phyloP scores from a whole-genome alignment of 2,113 vertebrate species.

The Brachionichthys hirsutus region DNA sequence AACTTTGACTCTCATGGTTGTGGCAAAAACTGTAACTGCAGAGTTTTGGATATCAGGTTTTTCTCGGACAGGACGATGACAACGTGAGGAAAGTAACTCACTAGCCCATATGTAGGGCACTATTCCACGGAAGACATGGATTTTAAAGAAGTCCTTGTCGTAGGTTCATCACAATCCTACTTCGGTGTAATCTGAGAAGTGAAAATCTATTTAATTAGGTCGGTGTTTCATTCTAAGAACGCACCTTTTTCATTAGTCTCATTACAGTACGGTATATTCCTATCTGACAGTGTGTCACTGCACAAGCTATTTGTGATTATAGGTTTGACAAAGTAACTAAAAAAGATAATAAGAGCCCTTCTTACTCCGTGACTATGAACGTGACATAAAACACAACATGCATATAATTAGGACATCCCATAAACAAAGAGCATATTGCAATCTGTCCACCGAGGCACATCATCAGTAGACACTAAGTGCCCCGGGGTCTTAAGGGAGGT shows the following conservation, averaged over 20 bases:
- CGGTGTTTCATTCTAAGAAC: too few species aligned
- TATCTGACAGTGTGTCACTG: not conserved
- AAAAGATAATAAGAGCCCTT: not conserved
- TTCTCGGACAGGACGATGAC: too few species aligned
- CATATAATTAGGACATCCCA: conserved; percentile 16
- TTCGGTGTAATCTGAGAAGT: too few species aligned
- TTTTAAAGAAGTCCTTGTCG: too few species aligned
- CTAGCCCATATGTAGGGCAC: too few species aligned
- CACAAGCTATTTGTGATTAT: not conserved
- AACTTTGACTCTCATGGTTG: too few species aligned
- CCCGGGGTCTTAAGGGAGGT: conserved; percentile 38
- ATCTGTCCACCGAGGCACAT: conserved; percentile 44
- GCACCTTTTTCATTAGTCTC: not conserved
- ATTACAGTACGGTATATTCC: not conserved
- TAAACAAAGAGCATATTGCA: conserved; percentile 37
- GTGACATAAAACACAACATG: conserved; percentile 16
- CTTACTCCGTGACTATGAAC: not conserved
- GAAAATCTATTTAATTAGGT: too few species aligned
- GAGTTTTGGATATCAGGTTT: too few species aligned
- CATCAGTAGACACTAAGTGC: conserved; percentile 46
- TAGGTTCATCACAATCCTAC: too few species aligned
- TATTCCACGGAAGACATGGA: too few species aligned
- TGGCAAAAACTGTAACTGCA: too few species aligned
- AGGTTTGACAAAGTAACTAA: not conserved
- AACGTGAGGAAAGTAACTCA: too few species aligned